Evolutionary conservation across 2,113 vertebrate genomes (phyloP).

Genomic region (Recurvirostra avosetta): DNA sequence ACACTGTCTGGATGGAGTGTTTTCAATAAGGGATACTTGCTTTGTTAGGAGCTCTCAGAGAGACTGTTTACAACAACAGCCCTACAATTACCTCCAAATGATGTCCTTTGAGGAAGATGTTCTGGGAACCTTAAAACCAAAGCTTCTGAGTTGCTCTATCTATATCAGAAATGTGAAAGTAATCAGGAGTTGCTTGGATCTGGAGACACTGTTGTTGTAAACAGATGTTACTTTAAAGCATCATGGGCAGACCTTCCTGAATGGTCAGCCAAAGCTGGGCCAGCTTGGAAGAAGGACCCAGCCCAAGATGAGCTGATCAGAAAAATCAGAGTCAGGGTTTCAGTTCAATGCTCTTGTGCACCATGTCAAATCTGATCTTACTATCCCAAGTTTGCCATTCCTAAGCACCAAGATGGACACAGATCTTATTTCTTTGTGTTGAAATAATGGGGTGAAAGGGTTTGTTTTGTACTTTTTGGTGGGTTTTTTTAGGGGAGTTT

Average conservation of each 20-base stretch:
- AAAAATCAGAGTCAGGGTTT: background rate
- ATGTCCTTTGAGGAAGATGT: background rate
- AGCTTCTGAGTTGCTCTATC: background rate
- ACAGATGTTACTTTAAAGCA: background rate
- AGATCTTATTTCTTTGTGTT: background rate
- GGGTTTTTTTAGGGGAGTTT: background rate
- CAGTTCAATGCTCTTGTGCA: background rate
- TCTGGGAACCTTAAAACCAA: background rate
- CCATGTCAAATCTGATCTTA: background rate
- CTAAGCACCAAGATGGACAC: background rate
- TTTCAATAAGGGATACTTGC: conserved; percentile 18
- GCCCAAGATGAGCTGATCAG: background rate
- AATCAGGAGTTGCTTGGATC: background rate
- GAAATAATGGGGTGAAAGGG: background rate
- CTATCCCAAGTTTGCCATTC: background rate
- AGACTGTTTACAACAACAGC: background rate
- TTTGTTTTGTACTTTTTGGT: background rate
- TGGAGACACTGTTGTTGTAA: background rate
- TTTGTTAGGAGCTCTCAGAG: background rate
- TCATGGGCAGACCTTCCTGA: background rate
- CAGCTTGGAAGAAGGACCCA: background rate
- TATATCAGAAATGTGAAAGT: background rate
- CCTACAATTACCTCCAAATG: background rate
- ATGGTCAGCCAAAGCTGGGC: background rate
- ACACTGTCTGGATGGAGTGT: background rate